Evolutionary conservation across 2,888 invertebrate genomes (phyloP).

Genomic region (Hemaris fuciformis): DNA sequence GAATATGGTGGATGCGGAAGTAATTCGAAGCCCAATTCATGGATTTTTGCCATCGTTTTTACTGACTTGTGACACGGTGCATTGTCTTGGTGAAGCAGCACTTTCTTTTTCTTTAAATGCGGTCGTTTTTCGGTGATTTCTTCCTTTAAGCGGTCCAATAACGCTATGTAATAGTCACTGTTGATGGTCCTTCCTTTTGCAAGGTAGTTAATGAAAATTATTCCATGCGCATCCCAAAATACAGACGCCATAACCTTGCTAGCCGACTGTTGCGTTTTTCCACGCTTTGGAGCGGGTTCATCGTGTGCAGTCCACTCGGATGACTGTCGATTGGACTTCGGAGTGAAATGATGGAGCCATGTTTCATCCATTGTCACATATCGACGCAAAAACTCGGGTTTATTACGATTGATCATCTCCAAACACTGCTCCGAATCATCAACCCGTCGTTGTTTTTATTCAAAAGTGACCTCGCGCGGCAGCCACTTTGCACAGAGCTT

Average conservation of each 20-base stretch:
- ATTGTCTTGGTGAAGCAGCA: conserved; percentile 21
- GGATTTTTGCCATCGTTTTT: conserved; percentile 11
- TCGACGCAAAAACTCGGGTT: conserved; percentile 8
- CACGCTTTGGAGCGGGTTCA: no score
- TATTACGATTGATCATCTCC: conserved; percentile 4
- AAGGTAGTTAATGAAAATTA: no score
- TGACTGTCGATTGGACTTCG: no score
- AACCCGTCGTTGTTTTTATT: conserved; percentile 13
- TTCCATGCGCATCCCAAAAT: no score
- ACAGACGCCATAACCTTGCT: neutral
- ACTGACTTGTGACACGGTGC: no score
- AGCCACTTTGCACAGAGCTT: conserved; percentile 15
- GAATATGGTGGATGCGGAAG: conserved; percentile 19
- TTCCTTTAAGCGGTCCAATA: no score
- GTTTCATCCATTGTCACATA: conserved; percentile 9
- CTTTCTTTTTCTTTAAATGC: conserved; percentile 19
- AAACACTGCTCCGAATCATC: conserved; percentile 14
- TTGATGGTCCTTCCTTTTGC: neutral
- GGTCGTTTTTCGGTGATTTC: no score
- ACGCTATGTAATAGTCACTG: no score
- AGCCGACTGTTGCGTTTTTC: neutral
- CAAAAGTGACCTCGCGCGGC: conserved; percentile 4
- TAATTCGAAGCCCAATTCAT: conserved; percentile 17
- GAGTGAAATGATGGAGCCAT: no score
- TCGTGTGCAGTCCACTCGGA: no score